Base-by-base conservation (phyloP, 2,113 vertebrate genomes). In the Atractosteus spatula region DNA sequence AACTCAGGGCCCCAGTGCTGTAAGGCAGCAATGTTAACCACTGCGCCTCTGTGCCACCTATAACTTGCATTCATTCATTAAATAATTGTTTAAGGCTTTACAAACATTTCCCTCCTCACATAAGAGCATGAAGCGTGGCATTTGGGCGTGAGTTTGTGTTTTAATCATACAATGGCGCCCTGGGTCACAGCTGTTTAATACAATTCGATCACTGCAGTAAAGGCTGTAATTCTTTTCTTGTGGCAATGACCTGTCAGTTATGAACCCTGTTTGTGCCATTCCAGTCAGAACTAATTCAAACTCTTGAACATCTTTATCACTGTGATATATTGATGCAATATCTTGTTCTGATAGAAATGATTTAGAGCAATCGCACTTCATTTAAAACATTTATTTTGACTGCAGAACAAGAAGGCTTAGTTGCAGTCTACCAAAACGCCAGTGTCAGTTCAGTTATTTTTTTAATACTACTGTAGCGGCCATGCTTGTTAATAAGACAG, bases 111-210 rank as follows among this genome's bases (percentile, higher is more conserved):
- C 47, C 12, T 41, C 62, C 41, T 6, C 29, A 1, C 57, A 55
- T 41, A 4, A 41, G 45, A 55, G 16, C 17, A 68, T 62, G 57
- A 71, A 71, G 41, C 69, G 29, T 17, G 42, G 2, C 42, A 44
- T 71, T 62, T 71, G 10, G 43, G 47, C 43, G 5, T 16, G 7
- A 10, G 41, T 41, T 2, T 29, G 16, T 69, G 11, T 41, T 62
- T 62, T 62, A 17, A 43, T 71, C 43, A 51, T 17, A 54, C 16
- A 69, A 14, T 12, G 43, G 44, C 5, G 57, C n/a, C 29, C 1
- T 12, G 69, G 59, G 59, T 63, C 43, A 71, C 41, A 71, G 59
- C 44, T 62, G 13, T 68, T 16, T 68, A 45, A 54, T 62, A 51
- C 3, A 3, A 54, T 61, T 51, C 29, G 6, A 61, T 61, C 47